A percentile compares a stretch with the other conserved stretches of the same genome.
These are phyloP conservation scores for Erithacus rubecula DNA, from an alignment of 2,797 vertebrate species.

Conservation along the genomic window DNA sequence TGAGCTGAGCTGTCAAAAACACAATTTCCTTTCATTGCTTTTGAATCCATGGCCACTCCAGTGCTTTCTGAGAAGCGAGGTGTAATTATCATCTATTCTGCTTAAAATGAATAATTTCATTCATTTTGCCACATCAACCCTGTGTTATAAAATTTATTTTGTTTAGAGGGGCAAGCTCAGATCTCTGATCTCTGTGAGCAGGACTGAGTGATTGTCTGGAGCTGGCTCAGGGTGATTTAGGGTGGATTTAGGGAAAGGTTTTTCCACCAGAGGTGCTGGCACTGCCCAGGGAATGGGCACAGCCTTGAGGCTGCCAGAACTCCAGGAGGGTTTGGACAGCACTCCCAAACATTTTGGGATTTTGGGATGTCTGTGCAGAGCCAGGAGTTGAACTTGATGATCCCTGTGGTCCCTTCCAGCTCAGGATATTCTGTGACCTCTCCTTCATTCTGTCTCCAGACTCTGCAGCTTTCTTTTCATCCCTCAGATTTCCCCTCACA, in stretches of 20 bases:
- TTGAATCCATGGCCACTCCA: not conserved
- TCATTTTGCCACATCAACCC: not conserved
- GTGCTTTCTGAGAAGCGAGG: not conserved
- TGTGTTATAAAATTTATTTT: not conserved
- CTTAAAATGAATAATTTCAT: not conserved
- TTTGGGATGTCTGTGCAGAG: not conserved
- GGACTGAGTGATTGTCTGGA: not conserved
- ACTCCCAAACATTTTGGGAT: not conserved
- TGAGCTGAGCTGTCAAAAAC: not conserved
- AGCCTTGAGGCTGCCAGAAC: not conserved
- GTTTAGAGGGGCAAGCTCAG: not conserved
- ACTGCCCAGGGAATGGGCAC: not conserved
- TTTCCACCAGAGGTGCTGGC: not conserved
- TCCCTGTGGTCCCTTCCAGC: not conserved
- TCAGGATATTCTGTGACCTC: not conserved
- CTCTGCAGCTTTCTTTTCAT: not conserved
- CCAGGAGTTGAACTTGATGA: not conserved
- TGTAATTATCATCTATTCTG: not conserved
- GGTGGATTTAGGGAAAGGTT: not conserved
- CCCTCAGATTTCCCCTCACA: not conserved
- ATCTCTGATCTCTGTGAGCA: not conserved
- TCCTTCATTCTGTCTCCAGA: not conserved
- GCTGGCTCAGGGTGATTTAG: not conserved
- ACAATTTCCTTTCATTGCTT: not conserved
- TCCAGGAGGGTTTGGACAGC: accelerated